Percentiles rank a stretch among this genome's conserved stretches.
phyloP scores from a whole-genome alignment of 1,140 invertebrate species.

The Periplaneta americana region DNA sequence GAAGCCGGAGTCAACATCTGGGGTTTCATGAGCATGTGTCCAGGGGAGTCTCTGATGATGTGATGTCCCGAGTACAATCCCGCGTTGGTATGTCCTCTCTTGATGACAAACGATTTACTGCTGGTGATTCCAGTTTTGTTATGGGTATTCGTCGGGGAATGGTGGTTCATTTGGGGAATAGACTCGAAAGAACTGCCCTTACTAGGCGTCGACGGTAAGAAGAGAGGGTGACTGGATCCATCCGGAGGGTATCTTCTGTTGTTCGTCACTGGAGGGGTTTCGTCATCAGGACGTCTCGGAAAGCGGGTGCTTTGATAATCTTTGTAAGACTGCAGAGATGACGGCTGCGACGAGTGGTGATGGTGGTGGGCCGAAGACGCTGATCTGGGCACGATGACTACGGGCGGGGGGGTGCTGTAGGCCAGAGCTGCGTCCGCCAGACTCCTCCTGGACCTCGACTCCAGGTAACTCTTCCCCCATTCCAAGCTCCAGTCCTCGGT shows the following conservation, averaged over 20 bases:
- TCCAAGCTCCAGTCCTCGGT: slow-evolving; percentile 17
- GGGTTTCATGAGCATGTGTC: not conserved
- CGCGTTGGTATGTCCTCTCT: slow-evolving; percentile 50
- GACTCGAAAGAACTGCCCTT: not conserved
- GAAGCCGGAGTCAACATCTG: not conserved
- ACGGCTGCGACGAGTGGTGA: not conserved
- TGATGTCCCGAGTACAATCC: slow-evolving; percentile 51
- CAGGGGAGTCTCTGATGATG: not conserved
- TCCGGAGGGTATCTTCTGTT: slow-evolving; percentile 10
- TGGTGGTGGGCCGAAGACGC: not conserved
- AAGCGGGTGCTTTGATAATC: not conserved
- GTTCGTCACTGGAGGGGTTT: not conserved
- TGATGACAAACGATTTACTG: slow-evolving; percentile 48
- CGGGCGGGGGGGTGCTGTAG: slow-evolving; percentile 8
- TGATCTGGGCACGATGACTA: slow-evolving; percentile 22
- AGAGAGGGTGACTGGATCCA: slow-evolving; percentile 12
- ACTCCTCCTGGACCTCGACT: not conserved
- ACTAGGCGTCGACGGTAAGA: slow-evolving; percentile 18
- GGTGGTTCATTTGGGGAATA: not conserved
- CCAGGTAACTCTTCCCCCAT: not conserved
- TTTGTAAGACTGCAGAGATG: not conserved
- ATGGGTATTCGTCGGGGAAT: not conserved
- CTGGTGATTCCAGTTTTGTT: slow-evolving; percentile 19
- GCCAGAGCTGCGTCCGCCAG: not conserved
- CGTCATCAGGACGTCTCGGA: not conserved